phyloP scores from a whole-genome alignment of 2,797 vertebrate species.

The Pelochelys cantorii region DNA sequence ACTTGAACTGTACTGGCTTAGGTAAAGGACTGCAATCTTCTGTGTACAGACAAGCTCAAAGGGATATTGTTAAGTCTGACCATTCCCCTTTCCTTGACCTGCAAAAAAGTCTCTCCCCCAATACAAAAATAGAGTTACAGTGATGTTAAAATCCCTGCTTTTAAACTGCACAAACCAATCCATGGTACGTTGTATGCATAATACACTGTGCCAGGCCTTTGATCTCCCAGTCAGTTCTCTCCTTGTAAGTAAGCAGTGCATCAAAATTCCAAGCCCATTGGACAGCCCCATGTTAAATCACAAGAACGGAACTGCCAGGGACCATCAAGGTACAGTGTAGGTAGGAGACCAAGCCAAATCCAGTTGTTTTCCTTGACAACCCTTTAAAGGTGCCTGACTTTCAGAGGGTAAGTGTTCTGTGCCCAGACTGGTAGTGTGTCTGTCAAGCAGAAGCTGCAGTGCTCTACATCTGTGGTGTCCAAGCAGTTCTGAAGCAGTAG shows the following conservation, averaged over 20 bases:
- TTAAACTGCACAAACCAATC: neutral
- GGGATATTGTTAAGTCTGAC: neutral
- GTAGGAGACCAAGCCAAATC: neutral
- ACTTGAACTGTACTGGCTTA: neutral
- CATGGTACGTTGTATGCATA: fast-evolving
- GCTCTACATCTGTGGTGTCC: neutral
- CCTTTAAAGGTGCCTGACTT: neutral
- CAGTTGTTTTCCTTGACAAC: neutral
- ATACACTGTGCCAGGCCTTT: neutral
- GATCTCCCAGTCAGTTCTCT: neutral
- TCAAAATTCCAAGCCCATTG: neutral
- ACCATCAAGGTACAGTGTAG: neutral
- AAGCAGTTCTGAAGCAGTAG: too few relatives aligned
- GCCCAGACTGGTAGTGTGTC: neutral
- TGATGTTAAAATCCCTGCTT: neutral
- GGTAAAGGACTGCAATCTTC: neutral
- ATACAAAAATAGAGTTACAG: neutral
- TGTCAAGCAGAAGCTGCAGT: neutral
- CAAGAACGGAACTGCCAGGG: fast-evolving
- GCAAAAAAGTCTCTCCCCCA: neutral
- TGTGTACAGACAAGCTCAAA: neutral
- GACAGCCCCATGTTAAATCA: fast-evolving
- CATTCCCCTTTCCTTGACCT: neutral
- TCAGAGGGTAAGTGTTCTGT: neutral
- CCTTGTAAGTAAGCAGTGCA: neutral